Conservation (phyloP, 1,140 invertebrate species). For the Cyclargus thomasi region DNA sequence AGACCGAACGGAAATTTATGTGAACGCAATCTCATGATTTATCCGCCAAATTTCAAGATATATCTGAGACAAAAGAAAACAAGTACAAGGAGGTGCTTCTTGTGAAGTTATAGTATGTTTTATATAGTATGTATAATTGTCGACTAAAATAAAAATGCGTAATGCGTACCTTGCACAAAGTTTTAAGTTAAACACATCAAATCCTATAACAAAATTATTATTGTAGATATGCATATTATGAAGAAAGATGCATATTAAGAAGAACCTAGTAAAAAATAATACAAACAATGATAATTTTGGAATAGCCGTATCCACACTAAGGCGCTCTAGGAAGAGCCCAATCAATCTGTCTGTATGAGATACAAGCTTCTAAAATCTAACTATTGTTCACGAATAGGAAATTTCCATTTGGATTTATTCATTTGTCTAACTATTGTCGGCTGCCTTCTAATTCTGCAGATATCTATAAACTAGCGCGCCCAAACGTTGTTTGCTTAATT, state of each 20-base stretch:
- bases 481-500: conserved; percentile 16
- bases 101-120: too few relatives aligned
- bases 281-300: background rate
- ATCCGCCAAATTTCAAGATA: conserved; percentile 38
- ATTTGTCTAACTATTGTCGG: conserved; percentile 74
- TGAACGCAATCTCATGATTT: conserved; percentile 55
- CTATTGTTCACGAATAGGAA: conserved; percentile 73
- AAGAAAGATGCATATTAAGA: background rate
- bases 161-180: too few relatives aligned
- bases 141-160: too few relatives aligned
- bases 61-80: background rate
- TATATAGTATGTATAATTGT: too few relatives aligned
- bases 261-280: background rate
- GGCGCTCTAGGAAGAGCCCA: conserved; percentile 50
- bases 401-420: conserved; percentile 75
- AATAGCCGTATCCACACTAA: conserved; percentile 44
- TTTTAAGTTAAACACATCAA: too few relatives aligned
- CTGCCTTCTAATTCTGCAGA: conserved; percentile 46
- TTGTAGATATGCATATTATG: too few relatives aligned
- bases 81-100: too few relatives aligned
- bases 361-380: conserved; percentile 73
- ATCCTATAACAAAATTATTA: too few relatives aligned
- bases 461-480: conserved; percentile 21
- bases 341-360: conserved; percentile 73
- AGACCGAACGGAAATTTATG: conserved; percentile 62